These are phyloP conservation scores for Orientallactaga bullata DNA, from an alignment of 2,113 vertebrate genomes.

Conservation along the genomic window DNA sequence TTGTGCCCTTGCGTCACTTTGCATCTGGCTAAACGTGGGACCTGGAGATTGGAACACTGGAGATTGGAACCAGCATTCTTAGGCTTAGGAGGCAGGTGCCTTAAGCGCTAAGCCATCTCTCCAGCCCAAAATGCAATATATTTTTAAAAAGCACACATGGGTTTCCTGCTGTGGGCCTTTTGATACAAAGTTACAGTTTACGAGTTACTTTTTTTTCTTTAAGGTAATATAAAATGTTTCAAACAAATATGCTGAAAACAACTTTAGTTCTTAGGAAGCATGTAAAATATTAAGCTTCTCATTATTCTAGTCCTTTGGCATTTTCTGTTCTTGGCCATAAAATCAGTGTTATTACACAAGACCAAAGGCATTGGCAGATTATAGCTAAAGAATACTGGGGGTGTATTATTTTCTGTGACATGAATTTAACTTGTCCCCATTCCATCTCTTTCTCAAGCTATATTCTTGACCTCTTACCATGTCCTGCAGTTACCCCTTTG, in stretches of 20 bases:
- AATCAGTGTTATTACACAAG: not conserved
- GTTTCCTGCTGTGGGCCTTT: not conserved
- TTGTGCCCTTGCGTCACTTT: too few species aligned
- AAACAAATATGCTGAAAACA: constrained; percentile 27
- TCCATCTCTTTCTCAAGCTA: not conserved
- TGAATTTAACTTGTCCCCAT: not conserved
- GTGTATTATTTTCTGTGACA: not conserved
- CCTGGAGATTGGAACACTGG: too few species aligned
- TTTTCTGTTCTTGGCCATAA: not conserved
- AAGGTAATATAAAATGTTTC: constrained; percentile 13
- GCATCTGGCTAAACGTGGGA: too few species aligned
- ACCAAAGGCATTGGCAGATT: not conserved
- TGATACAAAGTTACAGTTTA: constrained; percentile 12
- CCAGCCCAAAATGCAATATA: too few species aligned
- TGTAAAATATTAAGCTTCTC: not conserved
- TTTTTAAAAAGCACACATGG: not conserved
- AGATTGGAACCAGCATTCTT: too few species aligned
- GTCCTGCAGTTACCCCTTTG: not conserved
- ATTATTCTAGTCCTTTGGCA: not conserved
- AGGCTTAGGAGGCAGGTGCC: too few species aligned
- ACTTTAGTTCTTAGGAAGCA: constrained; percentile 2
- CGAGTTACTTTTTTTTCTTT: not conserved
- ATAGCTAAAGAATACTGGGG: not conserved
- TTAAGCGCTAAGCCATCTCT: too few species aligned
- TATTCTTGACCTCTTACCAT: not conserved